These are phyloP conservation scores for Alethe castanea DNA, from an alignment of 2,113 vertebrate genomes.

Conservation along the genomic window DNA sequence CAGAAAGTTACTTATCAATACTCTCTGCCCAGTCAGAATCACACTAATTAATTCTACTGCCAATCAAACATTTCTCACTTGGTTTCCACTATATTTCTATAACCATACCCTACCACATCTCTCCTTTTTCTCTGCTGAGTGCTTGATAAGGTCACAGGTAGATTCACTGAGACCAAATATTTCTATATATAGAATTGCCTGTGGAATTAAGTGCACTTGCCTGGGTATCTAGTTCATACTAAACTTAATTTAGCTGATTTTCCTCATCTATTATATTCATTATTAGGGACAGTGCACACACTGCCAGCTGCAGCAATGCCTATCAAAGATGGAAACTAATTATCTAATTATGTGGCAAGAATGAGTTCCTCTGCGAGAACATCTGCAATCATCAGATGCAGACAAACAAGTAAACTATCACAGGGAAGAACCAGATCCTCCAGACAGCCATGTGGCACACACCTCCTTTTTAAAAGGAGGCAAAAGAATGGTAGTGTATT, in stretches of 20 bases:
- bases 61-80: background rate
- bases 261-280: conserved; percentile 5
- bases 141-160: conserved; percentile 20
- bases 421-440: background rate
- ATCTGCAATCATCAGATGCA: background rate
- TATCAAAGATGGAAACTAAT: conserved; percentile 19
- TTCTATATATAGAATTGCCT: conserved; percentile 60
- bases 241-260: conserved; percentile 57
- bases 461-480: background rate
- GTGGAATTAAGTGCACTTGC: conserved; percentile 51
- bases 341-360: conserved; percentile 10
- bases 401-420: background rate
- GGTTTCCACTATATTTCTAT: background rate
- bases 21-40: background rate
- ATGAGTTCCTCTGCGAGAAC: background rate
- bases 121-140: background rate
- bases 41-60: background rate
- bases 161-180: conserved; percentile 27
- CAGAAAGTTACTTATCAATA: background rate
- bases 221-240: conserved; percentile 56
- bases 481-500: background rate
- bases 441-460: background rate
- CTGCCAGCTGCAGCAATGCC: conserved; percentile 5
- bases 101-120: background rate
- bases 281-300: background rate